These are phyloP conservation scores for Dasysyrphus albostriatus DNA, from an alignment of 2,888 invertebrate species.

Conservation along the genomic window DNA sequence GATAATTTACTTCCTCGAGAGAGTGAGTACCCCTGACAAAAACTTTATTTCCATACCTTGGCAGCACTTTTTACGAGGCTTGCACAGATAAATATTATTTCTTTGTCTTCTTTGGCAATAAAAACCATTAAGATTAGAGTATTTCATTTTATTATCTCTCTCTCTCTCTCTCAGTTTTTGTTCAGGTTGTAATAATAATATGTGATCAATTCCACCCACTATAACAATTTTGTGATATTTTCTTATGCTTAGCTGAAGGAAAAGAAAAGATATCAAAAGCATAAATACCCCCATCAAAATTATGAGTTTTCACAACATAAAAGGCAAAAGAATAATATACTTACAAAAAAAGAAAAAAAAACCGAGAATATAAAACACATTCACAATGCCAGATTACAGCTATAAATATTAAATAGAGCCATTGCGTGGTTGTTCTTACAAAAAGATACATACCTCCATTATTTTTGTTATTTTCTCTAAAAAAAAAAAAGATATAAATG, in stretches of 20 bases:
- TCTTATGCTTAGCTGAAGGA: constrained; percentile 24
- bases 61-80: constrained; percentile 8
- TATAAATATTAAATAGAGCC: constrained; percentile 63
- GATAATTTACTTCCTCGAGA: too few relatives aligned
- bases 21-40: too few relatives aligned
- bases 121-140: constrained; percentile 37
- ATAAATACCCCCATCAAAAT: constrained; percentile 62
- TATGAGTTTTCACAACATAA: constrained; percentile 62
- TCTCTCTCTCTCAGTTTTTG: constrained; percentile 11
- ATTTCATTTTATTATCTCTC: constrained; percentile 52
- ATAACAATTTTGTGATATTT: constrained; percentile 9
- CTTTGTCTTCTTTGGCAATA: constrained; percentile 26
- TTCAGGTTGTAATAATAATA: constrained; percentile 21
- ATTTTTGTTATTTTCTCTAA: background rate
- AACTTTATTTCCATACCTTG: background rate
- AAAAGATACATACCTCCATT: background rate
- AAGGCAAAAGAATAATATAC: constrained; percentile 5
- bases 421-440: constrained; percentile 49
- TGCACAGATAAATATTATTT: constrained; percentile 28
- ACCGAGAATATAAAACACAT: constrained; percentile 12
- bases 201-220: constrained; percentile 62
- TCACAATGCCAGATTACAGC: constrained; percentile 58
- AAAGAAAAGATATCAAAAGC: constrained; percentile 50
- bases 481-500: too few relatives aligned
- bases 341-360: too few relatives aligned